These are phyloP conservation scores for Heliconius himera DNA, from an alignment of 1,140 invertebrate species.

Conservation along the genomic window DNA sequence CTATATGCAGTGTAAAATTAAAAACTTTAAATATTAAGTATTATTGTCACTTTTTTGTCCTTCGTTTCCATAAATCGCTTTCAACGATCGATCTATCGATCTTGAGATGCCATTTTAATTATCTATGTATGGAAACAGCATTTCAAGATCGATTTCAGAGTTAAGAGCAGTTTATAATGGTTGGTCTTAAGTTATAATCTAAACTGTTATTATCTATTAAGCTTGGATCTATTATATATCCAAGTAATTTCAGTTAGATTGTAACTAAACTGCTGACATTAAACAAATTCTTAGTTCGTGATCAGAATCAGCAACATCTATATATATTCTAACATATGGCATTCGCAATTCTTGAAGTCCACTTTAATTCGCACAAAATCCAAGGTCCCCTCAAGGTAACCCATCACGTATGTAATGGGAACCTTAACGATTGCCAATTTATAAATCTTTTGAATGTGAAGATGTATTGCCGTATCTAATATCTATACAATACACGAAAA, in stretches of 20 bases:
- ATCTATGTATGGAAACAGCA: too few relatives aligned
- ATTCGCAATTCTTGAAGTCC: not conserved
- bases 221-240: too few relatives aligned
- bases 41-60: too few relatives aligned
- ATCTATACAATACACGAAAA: constrained; percentile 14
- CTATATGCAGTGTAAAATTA: too few relatives aligned
- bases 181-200: too few relatives aligned
- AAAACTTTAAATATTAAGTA: too few relatives aligned
- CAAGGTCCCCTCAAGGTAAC: not conserved
- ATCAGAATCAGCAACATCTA: not conserved
- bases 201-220: too few relatives aligned
- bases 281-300: not conserved
- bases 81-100: too few relatives aligned
- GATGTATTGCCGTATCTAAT: not conserved
- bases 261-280: not conserved
- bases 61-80: too few relatives aligned
- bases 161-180: too few relatives aligned
- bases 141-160: too few relatives aligned
- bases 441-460: not conserved
- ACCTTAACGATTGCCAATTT: constrained; percentile 3
- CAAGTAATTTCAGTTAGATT: not conserved
- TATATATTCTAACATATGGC: not conserved
- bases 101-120: too few relatives aligned
- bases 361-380: not conserved
- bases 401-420: not conserved